A percentile compares a stretch with the other conserved stretches of the same genome.
phyloP scores from a whole-genome alignment of 2,888 invertebrate species.

The Steinernema carpocapsae region DNA sequence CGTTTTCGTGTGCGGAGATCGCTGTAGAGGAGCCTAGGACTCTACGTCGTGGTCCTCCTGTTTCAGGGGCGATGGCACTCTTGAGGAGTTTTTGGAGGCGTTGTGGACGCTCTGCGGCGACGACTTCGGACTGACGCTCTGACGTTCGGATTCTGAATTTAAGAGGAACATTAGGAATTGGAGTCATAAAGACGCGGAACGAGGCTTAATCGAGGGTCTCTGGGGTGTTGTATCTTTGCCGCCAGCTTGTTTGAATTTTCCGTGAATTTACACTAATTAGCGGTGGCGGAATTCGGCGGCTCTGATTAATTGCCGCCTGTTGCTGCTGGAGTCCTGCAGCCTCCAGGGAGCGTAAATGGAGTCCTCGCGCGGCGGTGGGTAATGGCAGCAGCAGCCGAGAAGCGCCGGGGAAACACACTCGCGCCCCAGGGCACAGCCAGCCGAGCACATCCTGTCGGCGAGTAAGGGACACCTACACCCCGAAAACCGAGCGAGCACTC shows the following conservation, averaged over 20 bases:
- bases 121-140: constrained; percentile 28
- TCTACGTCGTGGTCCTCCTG: constrained; percentile 21
- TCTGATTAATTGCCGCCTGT: constrained; percentile 26
- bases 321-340: constrained; percentile 13
- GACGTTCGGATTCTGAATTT: constrained; percentile 22
- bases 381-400: constrained; percentile 19
- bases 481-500: neutral
- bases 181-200: too few relatives aligned
- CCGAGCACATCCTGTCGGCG: neutral
- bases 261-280: constrained; percentile 26
- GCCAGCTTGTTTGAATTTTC: neutral
- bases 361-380: constrained; percentile 29
- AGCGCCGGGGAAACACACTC: constrained; percentile 26
- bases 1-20: constrained; percentile 20
- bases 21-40: constrained; percentile 13
- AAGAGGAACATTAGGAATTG: neutral
- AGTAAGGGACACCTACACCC: too few relatives aligned
- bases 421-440: constrained; percentile 1
- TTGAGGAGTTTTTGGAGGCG: neutral
- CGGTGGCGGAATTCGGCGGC: constrained; percentile 8
- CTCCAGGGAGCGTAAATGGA: constrained; percentile 15
- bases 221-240: neutral
- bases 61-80: neutral
- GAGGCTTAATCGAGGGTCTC: too few relatives aligned
- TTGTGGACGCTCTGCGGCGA: constrained; percentile 28